These are phyloP conservation scores for Pseudomyrmex pallidus DNA, from an alignment of 1,140 invertebrate species.

Conservation along the genomic window DNA sequence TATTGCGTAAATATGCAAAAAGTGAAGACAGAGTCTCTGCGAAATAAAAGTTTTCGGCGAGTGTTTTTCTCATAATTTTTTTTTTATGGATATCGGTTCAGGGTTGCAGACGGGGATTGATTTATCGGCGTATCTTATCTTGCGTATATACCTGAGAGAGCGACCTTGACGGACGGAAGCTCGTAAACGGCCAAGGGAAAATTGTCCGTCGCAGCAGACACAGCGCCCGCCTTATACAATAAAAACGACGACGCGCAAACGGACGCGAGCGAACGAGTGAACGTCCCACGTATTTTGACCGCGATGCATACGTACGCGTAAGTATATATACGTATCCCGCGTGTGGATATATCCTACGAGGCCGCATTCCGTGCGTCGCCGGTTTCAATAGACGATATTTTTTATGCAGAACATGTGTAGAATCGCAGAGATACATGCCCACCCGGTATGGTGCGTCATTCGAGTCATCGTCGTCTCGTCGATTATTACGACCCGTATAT, in stretches of 20 bases:
- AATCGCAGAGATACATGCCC: not conserved
- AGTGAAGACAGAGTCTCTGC: too few species aligned
- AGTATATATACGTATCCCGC: conserved; percentile 27
- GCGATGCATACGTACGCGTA: conserved; percentile 64
- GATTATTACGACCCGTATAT: conserved; percentile 27
- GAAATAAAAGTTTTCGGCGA: too few species aligned
- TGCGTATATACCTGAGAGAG: not conserved
- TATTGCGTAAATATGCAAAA: too few species aligned
- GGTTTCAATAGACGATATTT: conserved; percentile 24
- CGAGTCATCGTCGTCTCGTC: not conserved
- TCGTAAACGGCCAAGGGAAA: conserved; percentile 22
- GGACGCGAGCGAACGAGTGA: conserved; percentile 21
- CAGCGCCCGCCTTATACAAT: not conserved
- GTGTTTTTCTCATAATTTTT: too few species aligned
- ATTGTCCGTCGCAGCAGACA: not conserved
- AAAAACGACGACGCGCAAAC: conserved; percentile 13
- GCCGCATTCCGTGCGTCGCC: conserved; percentile 47
- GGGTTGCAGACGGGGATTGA: not conserved
- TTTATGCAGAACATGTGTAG: conserved; percentile 32
- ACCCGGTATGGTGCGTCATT: conserved; percentile 21
- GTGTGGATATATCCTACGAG: conserved; percentile 46
- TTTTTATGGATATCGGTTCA: not conserved
- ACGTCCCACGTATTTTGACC: conserved; percentile 73
- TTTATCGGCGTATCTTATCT: conserved; percentile 1
- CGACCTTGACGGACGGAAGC: conserved; percentile 20